These are phyloP conservation scores for Drosophila setosimentum DNA, from an alignment of 2,888 invertebrate genomes.

Conservation along the genomic window DNA sequence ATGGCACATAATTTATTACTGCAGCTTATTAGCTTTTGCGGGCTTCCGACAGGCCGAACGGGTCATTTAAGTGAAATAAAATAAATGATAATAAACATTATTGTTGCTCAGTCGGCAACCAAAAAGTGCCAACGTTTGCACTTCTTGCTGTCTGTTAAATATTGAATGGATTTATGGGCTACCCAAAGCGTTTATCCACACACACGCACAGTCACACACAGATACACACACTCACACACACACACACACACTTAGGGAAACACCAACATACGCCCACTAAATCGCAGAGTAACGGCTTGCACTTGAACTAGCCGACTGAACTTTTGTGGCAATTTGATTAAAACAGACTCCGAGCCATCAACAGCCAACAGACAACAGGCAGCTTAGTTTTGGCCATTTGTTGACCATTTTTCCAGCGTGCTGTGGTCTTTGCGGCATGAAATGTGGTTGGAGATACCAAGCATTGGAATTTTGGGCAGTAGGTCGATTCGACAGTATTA, in stretches of 20 bases:
- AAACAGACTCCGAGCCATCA: constrained; percentile 56
- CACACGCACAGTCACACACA: constrained; percentile 2
- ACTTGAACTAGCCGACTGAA: constrained; percentile 54
- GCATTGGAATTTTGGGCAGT: constrained; percentile 21
- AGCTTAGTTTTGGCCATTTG: constrained; percentile 50
- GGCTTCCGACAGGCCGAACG: constrained; percentile 48
- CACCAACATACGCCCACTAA: constrained; percentile 27
- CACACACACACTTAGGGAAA: not conserved
- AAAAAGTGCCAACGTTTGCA: constrained; percentile 75
- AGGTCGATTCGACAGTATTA: not conserved
- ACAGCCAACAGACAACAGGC: constrained; percentile 23
- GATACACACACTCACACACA: constrained; percentile 3
- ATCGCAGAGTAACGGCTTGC: constrained; percentile 61
- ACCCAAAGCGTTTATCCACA: constrained; percentile 20
- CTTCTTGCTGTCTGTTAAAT: constrained; percentile 71
- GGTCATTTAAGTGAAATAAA: constrained; percentile 80
- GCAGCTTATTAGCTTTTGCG: constrained; percentile 78
- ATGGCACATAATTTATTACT: constrained; percentile 80
- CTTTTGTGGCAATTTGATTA: constrained; percentile 74
- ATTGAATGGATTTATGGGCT: constrained; percentile 71
- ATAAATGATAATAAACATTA: constrained; percentile 80
- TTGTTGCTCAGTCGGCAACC: constrained; percentile 58
- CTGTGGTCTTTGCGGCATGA: constrained; percentile 38
- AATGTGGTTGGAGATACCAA: constrained; percentile 31
- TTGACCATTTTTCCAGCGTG: constrained; percentile 45